These are phyloP conservation scores for Merluccius polli DNA, from an alignment of 2,797 vertebrate species.

Conservation along the genomic window DNA sequence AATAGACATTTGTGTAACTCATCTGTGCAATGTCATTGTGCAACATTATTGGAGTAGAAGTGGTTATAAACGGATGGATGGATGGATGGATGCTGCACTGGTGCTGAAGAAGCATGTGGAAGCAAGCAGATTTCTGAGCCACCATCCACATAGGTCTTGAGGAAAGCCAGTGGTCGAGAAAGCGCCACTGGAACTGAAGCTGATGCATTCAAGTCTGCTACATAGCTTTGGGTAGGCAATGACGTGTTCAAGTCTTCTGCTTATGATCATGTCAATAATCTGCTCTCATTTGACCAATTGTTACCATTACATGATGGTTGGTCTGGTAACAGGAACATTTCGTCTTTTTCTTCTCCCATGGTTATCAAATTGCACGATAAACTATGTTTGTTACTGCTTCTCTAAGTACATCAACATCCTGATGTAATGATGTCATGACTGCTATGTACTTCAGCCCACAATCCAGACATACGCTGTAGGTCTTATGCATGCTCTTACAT, in stretches of 20 bases:
- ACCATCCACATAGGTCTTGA: not conserved
- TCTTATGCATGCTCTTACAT: constrained; percentile 14
- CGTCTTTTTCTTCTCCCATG: not conserved
- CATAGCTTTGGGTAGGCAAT: constrained; percentile 6
- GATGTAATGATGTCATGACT: not conserved
- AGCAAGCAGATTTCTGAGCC: not conserved
- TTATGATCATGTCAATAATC: not conserved
- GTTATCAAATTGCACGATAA: constrained; percentile 1
- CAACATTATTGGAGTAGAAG: not conserved
- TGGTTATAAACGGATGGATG: not conserved
- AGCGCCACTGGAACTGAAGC: not conserved
- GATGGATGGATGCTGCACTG: not conserved
- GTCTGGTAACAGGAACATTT: not conserved
- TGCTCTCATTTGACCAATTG: not conserved
- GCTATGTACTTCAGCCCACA: constrained; percentile 1
- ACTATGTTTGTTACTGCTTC: not conserved
- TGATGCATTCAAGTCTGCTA: not conserved
- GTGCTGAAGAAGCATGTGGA: not conserved
- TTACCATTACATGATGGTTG: not conserved
- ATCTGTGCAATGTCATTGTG: not conserved
- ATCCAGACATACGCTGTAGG: constrained; percentile 19
- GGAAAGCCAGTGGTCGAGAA: not conserved
- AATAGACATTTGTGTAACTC: not conserved
- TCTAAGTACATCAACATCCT: not conserved
- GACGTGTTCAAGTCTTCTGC: not conserved